Conservation (phyloP, 2,888 invertebrate species). For the Sinodicranocentrus sp. region DNA sequence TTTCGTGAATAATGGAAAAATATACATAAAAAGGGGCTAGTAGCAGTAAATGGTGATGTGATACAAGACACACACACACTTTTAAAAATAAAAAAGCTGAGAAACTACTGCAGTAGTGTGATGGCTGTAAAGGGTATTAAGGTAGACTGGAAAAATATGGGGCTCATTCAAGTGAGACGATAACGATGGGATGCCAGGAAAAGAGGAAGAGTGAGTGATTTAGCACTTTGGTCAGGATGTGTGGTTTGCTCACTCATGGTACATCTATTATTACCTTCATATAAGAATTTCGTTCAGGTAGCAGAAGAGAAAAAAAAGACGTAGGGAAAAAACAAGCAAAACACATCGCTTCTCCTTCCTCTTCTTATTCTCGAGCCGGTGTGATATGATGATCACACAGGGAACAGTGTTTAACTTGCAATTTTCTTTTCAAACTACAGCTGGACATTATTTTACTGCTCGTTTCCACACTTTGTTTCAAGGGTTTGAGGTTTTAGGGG, state of each 20-base stretch:
- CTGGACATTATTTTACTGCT: constrained; percentile 56
- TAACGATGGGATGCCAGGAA: constrained; percentile 69
- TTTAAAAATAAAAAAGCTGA: constrained; percentile 18
- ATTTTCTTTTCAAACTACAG: constrained; percentile 73
- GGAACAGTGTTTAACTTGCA: constrained; percentile 74
- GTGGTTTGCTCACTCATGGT: constrained; percentile 65
- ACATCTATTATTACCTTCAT: constrained; percentile 51
- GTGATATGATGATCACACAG: constrained; percentile 59
- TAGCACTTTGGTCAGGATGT: constrained; percentile 76
- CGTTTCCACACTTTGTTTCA: constrained; percentile 46
- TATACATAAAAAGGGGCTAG: constrained; percentile 42
- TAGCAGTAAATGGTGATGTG: constrained; percentile 19
- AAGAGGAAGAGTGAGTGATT: constrained; percentile 75
- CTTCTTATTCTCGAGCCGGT: constrained; percentile 31
- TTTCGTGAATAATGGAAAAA: constrained; percentile 59
- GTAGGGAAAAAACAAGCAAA: constrained; percentile 13
- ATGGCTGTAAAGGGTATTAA: constrained; percentile 55
- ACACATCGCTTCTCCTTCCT: constrained; percentile 35
- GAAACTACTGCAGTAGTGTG: not conserved
- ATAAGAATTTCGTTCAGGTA: constrained; percentile 48
- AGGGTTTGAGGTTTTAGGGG: constrained; percentile 37
- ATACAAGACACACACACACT: not conserved
- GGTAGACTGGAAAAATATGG: constrained; percentile 71
- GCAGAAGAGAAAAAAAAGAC: constrained; percentile 30
- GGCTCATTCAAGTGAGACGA: constrained; percentile 73